phyloP scores from a whole-genome alignment of 2,113 vertebrate species.

The Lanius ludovicianus region DNA sequence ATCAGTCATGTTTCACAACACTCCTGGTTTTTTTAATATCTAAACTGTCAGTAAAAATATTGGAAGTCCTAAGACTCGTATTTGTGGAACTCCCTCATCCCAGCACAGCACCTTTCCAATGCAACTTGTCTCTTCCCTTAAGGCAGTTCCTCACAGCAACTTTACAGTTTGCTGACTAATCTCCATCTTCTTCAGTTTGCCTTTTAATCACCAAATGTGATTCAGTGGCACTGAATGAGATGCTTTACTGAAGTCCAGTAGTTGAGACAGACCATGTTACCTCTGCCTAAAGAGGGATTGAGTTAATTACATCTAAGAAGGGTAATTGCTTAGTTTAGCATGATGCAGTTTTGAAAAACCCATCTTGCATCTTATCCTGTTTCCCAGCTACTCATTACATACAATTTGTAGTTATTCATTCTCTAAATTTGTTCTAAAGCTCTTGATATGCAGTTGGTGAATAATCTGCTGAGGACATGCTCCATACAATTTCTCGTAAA shows the following conservation, averaged over 20 bases:
- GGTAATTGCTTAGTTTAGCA: neutral
- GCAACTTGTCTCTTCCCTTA: neutral
- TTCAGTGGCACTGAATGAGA: neutral
- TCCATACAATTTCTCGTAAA: neutral
- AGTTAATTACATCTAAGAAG: neutral
- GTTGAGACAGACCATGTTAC: neutral
- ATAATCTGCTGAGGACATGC: neutral
- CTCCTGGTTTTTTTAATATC: neutral
- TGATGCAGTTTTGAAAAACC: neutral
- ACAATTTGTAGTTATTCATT: slow-evolving; percentile 1
- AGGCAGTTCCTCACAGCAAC: neutral
- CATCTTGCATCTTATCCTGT: neutral
- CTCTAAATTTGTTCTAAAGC: neutral
- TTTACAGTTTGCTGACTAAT: neutral
- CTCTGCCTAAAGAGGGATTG: neutral
- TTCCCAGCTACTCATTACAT: neutral
- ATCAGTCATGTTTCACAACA: slow-evolving; percentile 31
- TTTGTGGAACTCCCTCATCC: neutral
- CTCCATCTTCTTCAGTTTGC: neutral
- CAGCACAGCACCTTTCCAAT: neutral
- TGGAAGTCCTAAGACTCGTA: neutral
- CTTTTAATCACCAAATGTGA: neutral
- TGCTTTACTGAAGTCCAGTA: neutral
- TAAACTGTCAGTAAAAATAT: neutral
- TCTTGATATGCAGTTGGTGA: neutral